A percentile compares a stretch with the other conserved stretches of the same genome.
These are phyloP conservation scores for Idris sp. DNA, from an alignment of 1,140 invertebrate species.

Conservation along the genomic window DNA sequence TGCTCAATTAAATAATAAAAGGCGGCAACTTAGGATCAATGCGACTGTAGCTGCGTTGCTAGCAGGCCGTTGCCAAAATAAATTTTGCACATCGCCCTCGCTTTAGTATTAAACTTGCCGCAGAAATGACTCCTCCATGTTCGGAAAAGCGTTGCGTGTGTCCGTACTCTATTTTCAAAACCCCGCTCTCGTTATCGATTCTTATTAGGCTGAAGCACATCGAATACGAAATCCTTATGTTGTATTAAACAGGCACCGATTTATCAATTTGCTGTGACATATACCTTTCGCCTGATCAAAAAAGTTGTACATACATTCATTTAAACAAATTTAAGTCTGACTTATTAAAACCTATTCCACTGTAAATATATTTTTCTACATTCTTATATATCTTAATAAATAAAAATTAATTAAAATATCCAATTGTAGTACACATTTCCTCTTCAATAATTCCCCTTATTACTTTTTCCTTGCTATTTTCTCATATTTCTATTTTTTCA, in stretches of 20 bases:
- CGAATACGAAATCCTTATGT: slow-evolving; percentile 43
- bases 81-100: slow-evolving; percentile 50
- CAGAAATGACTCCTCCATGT: slow-evolving; percentile 29
- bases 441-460: too few relatives aligned
- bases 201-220: slow-evolving; percentile 45
- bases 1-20: slow-evolving; percentile 49
- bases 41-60: slow-evolving; percentile 40
- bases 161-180: slow-evolving; percentile 42
- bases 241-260: slow-evolving; percentile 48
- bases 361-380: too few relatives aligned
- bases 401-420: too few relatives aligned
- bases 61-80: slow-evolving; percentile 55
- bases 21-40: slow-evolving; percentile 40
- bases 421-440: too few relatives aligned
- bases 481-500: too few relatives aligned
- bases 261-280: slow-evolving; percentile 30
- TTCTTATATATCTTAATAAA: too few relatives aligned
- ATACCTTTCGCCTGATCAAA: neutral
- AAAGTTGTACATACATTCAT: too few relatives aligned
- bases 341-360: neutral
- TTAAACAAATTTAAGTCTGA: slow-evolving; percentile 26
- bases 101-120: slow-evolving; percentile 39
- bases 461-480: too few relatives aligned
- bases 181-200: slow-evolving; percentile 53
- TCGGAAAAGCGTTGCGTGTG: slow-evolving; percentile 46